phyloP scores from a whole-genome alignment of 2,797 vertebrate species.

The Thripadectes ignobilis region DNA sequence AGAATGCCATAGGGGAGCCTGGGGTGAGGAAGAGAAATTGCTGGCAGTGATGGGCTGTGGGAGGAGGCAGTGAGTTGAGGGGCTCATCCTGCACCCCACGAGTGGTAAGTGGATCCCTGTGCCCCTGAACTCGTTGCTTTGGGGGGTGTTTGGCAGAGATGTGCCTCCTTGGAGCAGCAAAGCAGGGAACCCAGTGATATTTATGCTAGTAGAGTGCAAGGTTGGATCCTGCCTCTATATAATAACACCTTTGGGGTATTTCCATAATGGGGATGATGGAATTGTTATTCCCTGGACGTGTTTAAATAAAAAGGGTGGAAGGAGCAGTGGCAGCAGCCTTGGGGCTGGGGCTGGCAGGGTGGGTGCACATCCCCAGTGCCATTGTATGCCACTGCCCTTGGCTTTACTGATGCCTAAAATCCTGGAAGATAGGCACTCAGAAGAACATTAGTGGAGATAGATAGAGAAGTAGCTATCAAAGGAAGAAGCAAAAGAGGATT shows the following conservation, averaged over 20 bases:
- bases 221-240: not conserved
- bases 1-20: not conserved
- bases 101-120: not conserved
- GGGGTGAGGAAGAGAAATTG: accelerated
- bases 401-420: not conserved
- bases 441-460: too few species aligned
- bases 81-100: not conserved
- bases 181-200: not conserved
- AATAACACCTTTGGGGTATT: not conserved
- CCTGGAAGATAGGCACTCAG: too few species aligned
- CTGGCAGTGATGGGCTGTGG: not conserved
- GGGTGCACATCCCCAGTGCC: not conserved
- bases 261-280: not conserved
- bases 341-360: not conserved
- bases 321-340: not conserved
- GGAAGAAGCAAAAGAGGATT: too few species aligned
- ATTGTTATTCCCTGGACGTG: not conserved
- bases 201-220: accelerated
- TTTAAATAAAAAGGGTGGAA: not conserved
- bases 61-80: not conserved
- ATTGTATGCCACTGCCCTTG: not conserved
- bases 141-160: not conserved
- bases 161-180: not conserved
- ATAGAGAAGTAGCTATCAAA: too few species aligned
- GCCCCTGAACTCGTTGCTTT: accelerated